Base-by-base conservation (phyloP, 2,113 vertebrate genomes). In the Hippocampus comes region DNA sequence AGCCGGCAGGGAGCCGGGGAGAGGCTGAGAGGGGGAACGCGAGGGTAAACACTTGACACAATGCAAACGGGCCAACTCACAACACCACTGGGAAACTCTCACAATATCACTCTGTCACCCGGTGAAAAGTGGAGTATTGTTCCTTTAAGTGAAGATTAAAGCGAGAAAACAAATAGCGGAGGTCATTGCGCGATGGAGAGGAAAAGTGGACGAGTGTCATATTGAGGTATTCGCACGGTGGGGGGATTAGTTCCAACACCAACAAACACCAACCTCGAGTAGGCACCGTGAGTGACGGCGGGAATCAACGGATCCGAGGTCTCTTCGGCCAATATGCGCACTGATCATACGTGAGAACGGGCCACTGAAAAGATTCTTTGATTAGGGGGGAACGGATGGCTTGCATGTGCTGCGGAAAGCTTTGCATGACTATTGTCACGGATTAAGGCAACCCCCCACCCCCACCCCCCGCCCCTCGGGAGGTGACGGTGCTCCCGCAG, bases 61-160 rank as follows among this genome's bases (percentile, higher is more conserved):
- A 92, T 89, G 76, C 72, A 51, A 81, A 82, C 70, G 51, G 76
- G 84, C 77, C 75, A 63, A 77, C 78, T 77, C 75, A 89, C 87
- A 91, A 89, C 82, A 68, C 82, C 82, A 74, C 72, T 74, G 86
- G 85, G 79, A 88, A 89, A 84, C 87, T 87, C 89, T 89, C 86
- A 88, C 89, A 90, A 90, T 86, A 89, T 83, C 79, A 72, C 74
- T 80, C 80, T 27, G 57, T 75, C 81, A 85, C 87, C 73, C 23
- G 84, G 79, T 74, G 70, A 82, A 88, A 86, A 84, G 84, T 74
- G 66, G 38, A 77, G 87, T 55, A 84, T 89, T 90, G 87, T 89
- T 88, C 77, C 80, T 89, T 67, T 86, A 89, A 91, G 87, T 89
- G 88, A 87, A 87, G 91, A 91, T 93, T 89, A 90, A 91, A 91